Percentiles rank a stretch among this genome's conserved stretches.
phyloP scores from a whole-genome alignment of 2,888 invertebrate species.

The Lycophotia porphyrea region DNA sequence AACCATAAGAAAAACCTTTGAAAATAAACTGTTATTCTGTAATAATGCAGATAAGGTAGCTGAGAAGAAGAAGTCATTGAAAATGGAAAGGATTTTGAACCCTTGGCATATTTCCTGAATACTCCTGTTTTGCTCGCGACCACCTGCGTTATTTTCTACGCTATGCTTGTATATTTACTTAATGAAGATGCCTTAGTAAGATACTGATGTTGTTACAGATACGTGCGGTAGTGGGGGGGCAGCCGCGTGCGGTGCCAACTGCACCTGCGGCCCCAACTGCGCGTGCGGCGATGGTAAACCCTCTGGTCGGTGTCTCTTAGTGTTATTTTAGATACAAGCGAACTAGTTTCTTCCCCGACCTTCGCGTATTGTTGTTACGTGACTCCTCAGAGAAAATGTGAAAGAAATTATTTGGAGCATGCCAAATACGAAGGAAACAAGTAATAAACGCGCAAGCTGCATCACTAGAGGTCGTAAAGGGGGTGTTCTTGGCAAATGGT shows the following conservation, averaged over 20 bases:
- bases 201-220: slow-evolving; percentile 77
- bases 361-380: too few relatives aligned
- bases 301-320: slow-evolving; percentile 66
- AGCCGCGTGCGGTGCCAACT: slow-evolving; percentile 88
- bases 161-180: not conserved
- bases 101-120: not conserved
- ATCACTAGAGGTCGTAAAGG: not conserved
- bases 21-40: not conserved
- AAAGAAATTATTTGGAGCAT: not conserved
- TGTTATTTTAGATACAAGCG: not conserved
- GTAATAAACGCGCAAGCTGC: not conserved
- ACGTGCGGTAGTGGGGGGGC: slow-evolving; percentile 87
- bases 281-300: slow-evolving; percentile 85
- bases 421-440: not conserved
- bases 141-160: not conserved
- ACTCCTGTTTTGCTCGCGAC: not conserved
- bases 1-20: not conserved
- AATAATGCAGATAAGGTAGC: too few relatives aligned
- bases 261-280: slow-evolving; percentile 90
- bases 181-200: not conserved
- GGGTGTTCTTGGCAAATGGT: not conserved
- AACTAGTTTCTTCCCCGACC: not conserved
- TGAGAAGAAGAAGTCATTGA: not conserved
- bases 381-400: too few relatives aligned
- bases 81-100: not conserved